Evolutionary conservation across 2,888 invertebrate genomes (phyloP).

Genomic region (Sicus ferrugineus): DNA sequence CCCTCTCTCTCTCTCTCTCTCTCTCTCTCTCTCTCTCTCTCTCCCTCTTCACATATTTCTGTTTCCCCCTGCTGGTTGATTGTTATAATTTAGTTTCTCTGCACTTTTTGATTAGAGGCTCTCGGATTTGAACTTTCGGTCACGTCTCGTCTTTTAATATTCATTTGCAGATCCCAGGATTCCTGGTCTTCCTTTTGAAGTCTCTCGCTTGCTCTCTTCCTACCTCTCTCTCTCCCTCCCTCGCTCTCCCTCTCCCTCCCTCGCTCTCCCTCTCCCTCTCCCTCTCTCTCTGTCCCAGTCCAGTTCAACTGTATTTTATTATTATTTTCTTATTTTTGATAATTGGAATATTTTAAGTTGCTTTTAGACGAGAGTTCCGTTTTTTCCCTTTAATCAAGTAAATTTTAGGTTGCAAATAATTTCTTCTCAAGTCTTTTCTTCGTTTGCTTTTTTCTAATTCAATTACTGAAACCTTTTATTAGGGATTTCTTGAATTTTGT

Average conservation of each 20-base stretch:
- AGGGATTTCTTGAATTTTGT: background rate
- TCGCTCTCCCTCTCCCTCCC: background rate
- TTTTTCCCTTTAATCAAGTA: slow-evolving; percentile 6
- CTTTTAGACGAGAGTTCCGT: background rate
- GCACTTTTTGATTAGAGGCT: background rate
- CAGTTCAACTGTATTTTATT: background rate
- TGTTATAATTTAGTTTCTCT: slow-evolving; percentile 10
- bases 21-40: background rate
- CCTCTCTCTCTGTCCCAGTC: background rate
- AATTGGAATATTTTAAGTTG: background rate
- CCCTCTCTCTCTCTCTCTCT: background rate
- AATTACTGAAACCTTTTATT: slow-evolving; percentile 30
- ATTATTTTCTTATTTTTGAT: background rate
- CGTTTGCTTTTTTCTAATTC: slow-evolving; percentile 26
- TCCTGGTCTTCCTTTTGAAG: background rate
- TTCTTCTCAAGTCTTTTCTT: background rate
- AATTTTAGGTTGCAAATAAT: background rate
- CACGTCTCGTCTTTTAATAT: slow-evolving; percentile 3
- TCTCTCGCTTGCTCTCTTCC: background rate
- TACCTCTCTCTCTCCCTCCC: background rate
- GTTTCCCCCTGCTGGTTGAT: background rate
- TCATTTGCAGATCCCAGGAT: background rate
- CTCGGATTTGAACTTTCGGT: background rate
- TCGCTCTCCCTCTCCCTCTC: background rate
- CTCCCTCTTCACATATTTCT: background rate